Percentiles rank a stretch among this genome's conserved stretches.
Conservation (phyloP, 2,888 invertebrate species). For the Tachina grossa region DNA sequence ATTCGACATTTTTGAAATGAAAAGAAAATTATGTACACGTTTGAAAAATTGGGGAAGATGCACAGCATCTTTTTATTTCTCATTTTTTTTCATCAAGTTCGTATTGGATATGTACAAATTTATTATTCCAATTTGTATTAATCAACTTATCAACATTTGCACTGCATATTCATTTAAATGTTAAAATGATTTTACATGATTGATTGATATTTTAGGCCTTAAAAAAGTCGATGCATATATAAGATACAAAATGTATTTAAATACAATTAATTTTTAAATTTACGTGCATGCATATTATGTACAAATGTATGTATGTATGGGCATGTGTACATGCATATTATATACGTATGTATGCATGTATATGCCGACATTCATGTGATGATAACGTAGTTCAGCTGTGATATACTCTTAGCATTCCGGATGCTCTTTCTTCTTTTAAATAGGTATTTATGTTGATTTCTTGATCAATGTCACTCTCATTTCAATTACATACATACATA, state of each 20-base stretch:
- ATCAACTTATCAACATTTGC: not conserved
- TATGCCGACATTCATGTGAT: not conserved
- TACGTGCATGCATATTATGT: too few relatives aligned
- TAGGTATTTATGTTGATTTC: not conserved
- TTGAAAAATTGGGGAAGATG: slow-evolving; percentile 60
- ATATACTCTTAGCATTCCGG: slow-evolving; percentile 15
- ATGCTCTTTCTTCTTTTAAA: slow-evolving; percentile 27
- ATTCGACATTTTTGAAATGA: slow-evolving; percentile 72
- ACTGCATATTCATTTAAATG: not conserved
- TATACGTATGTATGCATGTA: not conserved
- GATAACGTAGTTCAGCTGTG: slow-evolving; percentile 3
- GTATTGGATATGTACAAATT: slow-evolving; percentile 14
- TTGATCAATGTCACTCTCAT: slow-evolving; percentile 13
- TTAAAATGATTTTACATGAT: not conserved
- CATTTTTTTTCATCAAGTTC: slow-evolving; percentile 2
- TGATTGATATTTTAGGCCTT: too few relatives aligned
- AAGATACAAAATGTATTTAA: too few relatives aligned
- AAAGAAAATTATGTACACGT: slow-evolving; percentile 63
- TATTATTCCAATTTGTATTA: not conserved
- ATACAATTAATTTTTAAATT: too few relatives aligned
- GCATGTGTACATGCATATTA: not conserved
- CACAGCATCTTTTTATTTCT: slow-evolving; percentile 34
- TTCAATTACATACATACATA: not conserved
- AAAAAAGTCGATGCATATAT: too few relatives aligned
- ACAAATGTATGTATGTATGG: too few relatives aligned